Evolutionary conservation across 2,888 invertebrate species (phyloP).

Genomic region (Cryptocephalus primarius): DNA sequence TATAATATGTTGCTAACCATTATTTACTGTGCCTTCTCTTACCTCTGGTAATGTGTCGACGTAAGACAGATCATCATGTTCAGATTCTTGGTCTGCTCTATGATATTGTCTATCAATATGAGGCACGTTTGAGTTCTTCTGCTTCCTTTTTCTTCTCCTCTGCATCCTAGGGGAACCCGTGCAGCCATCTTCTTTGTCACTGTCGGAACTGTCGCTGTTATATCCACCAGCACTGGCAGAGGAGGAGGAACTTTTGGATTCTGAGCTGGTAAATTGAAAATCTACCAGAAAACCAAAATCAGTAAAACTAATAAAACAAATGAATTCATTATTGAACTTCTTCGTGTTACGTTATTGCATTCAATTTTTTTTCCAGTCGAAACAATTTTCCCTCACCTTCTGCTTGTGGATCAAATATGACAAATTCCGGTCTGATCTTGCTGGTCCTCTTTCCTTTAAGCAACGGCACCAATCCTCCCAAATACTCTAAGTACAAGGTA

Average conservation of each 20-base stretch:
- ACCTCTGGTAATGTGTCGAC: slow-evolving; percentile 82
- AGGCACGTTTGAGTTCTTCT: slow-evolving; percentile 30
- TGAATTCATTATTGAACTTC: neutral
- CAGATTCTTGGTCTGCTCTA: slow-evolving; percentile 24
- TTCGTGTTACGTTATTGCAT: neutral
- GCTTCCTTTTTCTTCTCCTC: slow-evolving; percentile 49
- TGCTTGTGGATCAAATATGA: slow-evolving; percentile 87
- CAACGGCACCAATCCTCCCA: slow-evolving; percentile 92
- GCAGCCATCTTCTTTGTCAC: slow-evolving; percentile 56
- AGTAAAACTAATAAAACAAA: neutral
- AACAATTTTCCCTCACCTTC: slow-evolving; percentile 44
- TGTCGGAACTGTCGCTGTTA: slow-evolving; percentile 53
- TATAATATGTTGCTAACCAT: too few relatives aligned
- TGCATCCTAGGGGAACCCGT: slow-evolving; percentile 77
- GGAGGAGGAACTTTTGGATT: slow-evolving; percentile 44
- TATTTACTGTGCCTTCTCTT: slow-evolving; percentile 2
- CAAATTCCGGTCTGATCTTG: slow-evolving; percentile 95
- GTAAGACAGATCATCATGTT: slow-evolving; percentile 56
- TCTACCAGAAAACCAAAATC: slow-evolving; percentile 18
- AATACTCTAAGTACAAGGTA: slow-evolving; percentile 85
- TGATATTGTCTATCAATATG: slow-evolving; percentile 23
- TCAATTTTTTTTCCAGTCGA: neutral
- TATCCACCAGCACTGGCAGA: slow-evolving; percentile 40
- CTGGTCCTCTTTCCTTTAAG: slow-evolving; percentile 92
- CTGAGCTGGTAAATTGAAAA: slow-evolving; percentile 30